Evolutionary conservation across 2,888 invertebrate genomes (phyloP), one percentile per base, ranked within the genome.

Genomic region (Ectemnius lituratus): DNA sequence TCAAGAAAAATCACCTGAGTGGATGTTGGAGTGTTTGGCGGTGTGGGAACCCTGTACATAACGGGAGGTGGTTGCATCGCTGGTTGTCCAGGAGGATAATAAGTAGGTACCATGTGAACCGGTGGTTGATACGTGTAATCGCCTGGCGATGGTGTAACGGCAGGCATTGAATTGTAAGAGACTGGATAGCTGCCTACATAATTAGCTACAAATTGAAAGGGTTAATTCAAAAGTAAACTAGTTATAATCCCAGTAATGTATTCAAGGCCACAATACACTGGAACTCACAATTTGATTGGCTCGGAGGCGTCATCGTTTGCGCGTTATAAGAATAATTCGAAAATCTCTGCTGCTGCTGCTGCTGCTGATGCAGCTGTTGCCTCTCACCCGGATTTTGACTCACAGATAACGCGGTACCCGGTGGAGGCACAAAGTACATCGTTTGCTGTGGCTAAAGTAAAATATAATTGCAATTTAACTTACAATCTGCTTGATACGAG

Each of bases 401-500:
- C 2, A 89, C 84, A 11, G 87, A 80, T 58, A 89, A 82, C n/a
- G 89, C 80, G 28, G 88, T 82, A 71, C 86, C 88, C 45, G 89
- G 83, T 27, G 90, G 89, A 67, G 89, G 89, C 67, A 90, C 87
- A 49, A 90, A 90, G 73, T 90, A 90, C 90, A 90, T 90, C 20
- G 90, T 81, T 73, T 90, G 90, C 65, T 90, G 90, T 0, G 88
- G 84, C 89, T 90, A 70, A 18, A 72, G 71, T 18, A 3, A 60
- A 14, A 13, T 23, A 52, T 28, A 1, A 13, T 28, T 16, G 5
- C 8, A 47, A 37, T 3, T 16, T 46, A 3, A n/a, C 37, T 37
- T 13, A 20, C 14, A 18, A 58, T 58, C 23, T 23, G 4, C 14
- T 23, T 4, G 14, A 1, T 16, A 16, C 59, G 58, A 59, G 11